These are phyloP conservation scores for Julus scandinavius DNA, from an alignment of 2,888 invertebrate genomes.

Conservation along the genomic window DNA sequence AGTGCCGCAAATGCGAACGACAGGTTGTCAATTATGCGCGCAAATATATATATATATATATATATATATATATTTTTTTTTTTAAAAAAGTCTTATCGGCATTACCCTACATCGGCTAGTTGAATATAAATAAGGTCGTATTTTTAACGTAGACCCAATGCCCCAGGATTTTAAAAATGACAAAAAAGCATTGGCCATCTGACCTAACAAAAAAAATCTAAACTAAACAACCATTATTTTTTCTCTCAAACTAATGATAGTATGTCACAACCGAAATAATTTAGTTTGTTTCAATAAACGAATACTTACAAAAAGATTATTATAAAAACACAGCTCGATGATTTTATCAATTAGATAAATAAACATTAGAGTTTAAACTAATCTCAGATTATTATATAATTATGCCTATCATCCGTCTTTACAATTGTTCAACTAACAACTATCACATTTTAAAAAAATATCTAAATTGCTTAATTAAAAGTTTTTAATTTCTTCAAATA, in stretches of 20 bases:
- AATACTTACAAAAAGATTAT: no score
- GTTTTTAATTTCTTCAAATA: no score
- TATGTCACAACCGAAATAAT: neutral
- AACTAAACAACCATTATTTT: neutral
- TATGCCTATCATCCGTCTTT: no score
- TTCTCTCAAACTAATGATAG: neutral
- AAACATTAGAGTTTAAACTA: no score
- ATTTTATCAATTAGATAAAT: no score
- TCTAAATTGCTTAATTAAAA: no score
- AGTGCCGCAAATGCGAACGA: constrained; percentile 5
- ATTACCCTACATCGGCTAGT: neutral
- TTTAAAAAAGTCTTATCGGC: neutral
- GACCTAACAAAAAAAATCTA: neutral
- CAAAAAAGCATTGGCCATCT: neutral
- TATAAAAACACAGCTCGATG: no score
- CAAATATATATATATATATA: neutral
- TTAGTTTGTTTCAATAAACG: neutral
- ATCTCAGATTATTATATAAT: no score
- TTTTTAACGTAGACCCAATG: neutral
- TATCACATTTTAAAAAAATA: no score
- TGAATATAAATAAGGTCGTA: neutral
- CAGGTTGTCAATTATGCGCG: neutral
- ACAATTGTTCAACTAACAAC: no score
- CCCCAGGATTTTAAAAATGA: neutral
- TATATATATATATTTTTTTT: neutral